Base-by-base conservation (phyloP, 2,797 vertebrate species). In the Arnoldichthys spilopterus region DNA sequence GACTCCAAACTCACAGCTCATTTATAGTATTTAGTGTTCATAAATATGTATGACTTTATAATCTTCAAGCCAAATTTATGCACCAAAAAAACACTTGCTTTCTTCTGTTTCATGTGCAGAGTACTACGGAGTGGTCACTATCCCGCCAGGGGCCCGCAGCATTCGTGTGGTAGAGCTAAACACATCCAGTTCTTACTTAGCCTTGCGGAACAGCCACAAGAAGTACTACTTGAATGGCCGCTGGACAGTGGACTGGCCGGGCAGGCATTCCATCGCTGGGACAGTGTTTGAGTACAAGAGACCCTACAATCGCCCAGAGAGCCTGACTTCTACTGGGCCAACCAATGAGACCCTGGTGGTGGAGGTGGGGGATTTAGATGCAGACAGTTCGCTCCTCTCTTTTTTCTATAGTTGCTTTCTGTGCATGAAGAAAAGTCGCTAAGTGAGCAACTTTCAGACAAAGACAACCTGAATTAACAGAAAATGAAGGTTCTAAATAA, bases 191-290 rank as follows among this genome's bases (percentile, higher is more conserved):
- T 96, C 95, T 75, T 97, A 96, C 84, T 90, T 97, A 82, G 90
- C 95, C 13, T 84, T 96, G n/a, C 92, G 94, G 49, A 94, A 93
- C 85, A 77, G 85, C 49, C 90, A 93, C 64, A 90, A 89, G 78
- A 94, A 83, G 58, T 97, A 97, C 83, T 92, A 95, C 86, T 90
- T 97, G 49, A 97, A 96, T 0, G 96, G 96, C 13, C 91, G 90
- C 76, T 96, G 96, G 96, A 95, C 92, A 0, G 93, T 96, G 70
- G 95, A 96, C 88, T 95, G 95, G 95, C 96, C 96, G 0, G 96
- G 96, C 8, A 89, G 89, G 81, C 95, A 96, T 84, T 84, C 82
- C 20, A 95, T 97, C 15, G 92, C 95, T 2, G 96, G 96, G 47
- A 84, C 95, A 16, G 79, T 92, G 37, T 97, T 97, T 74, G 87